Base-by-base conservation (phyloP, 2,888 invertebrate genomes). In the Tetramorium bicarinatum region DNA sequence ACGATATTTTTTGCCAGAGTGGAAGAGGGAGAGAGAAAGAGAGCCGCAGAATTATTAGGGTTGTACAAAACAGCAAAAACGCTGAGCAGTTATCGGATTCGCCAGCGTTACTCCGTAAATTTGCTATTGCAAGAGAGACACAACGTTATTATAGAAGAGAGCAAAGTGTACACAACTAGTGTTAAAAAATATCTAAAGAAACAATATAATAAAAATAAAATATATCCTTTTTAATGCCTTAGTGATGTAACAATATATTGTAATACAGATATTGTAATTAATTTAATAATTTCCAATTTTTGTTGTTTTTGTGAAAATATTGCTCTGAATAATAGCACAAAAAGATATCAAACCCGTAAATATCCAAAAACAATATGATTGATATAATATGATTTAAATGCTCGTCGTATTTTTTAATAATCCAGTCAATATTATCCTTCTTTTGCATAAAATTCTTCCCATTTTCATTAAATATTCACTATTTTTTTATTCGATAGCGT, bases 1-100 rank as follows among this genome's bases (percentile, higher is more conserved):
- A 83, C 83, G 84, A 86, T 90, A 90, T 90, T 89, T 90, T 89
- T 83, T 69, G 47, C 41, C 13, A 21, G 56, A 56, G 41, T 54
- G 29, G 25, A 15, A 49, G 18, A 18, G 52, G 15, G 67, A 18
- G 29, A 21, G 34, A 25, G 52, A 49, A 47, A 56, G 29, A 59
- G 41, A 66, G 13, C n/a, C 25, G 47, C 18, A 59, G 25, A 79
- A 59, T 54, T 69, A 79, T 79, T 71, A 47, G 34, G 15, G 47
- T 71, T 56, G 44, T 69, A 66, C 41, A 41, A 62, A 34, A 54
- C 49, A 21, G 15, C 2, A 34, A 75, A 72, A 82, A 75, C 38
- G 54, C 71, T 21, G 47, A 25, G 44, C 29, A 67, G 41, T 74
- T 83, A 66, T 83, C 72, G 44, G 47, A 47, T 41, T 49, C 13